Conservation (phyloP, 2,888 invertebrate species). For the Timema podura region DNA sequence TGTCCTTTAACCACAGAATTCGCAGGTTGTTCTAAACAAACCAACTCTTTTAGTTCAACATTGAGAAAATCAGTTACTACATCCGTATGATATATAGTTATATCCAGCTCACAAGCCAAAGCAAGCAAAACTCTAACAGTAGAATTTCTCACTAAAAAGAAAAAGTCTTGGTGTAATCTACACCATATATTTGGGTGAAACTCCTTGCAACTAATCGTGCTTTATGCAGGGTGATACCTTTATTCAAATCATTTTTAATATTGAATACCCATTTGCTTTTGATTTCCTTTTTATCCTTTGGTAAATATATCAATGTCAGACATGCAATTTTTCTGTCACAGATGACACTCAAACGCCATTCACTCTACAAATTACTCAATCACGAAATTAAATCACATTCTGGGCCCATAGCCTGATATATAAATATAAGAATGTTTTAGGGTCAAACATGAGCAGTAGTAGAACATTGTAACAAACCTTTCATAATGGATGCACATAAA, state of each 20-base stretch:
- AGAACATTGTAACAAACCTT: too few relatives aligned
- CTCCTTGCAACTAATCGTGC: background rate
- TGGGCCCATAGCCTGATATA: too few relatives aligned
- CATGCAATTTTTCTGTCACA: too few relatives aligned
- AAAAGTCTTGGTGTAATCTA: background rate
- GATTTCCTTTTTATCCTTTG: too few relatives aligned
- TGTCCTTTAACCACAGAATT: background rate
- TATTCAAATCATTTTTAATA: background rate
- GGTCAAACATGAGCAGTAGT: too few relatives aligned
- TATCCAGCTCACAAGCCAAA: background rate
- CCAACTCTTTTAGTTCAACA: background rate
- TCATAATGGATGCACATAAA: too few relatives aligned
- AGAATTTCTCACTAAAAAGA: background rate
- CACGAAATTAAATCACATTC: too few relatives aligned
- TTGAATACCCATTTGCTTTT: too few relatives aligned
- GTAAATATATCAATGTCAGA: too few relatives aligned
- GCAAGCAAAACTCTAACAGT: background rate
- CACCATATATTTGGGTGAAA: background rate
- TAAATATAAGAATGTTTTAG: too few relatives aligned
- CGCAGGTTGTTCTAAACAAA: background rate
- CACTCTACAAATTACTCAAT: too few relatives aligned
- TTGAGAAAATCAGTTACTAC: background rate
- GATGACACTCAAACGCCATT: too few relatives aligned
- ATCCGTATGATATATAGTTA: background rate
- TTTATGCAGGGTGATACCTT: background rate